Evolutionary conservation across 2,888 invertebrate genomes (phyloP), one percentile per base, ranked within the genome.

Genomic region (Epicampocera succincta): DNA sequence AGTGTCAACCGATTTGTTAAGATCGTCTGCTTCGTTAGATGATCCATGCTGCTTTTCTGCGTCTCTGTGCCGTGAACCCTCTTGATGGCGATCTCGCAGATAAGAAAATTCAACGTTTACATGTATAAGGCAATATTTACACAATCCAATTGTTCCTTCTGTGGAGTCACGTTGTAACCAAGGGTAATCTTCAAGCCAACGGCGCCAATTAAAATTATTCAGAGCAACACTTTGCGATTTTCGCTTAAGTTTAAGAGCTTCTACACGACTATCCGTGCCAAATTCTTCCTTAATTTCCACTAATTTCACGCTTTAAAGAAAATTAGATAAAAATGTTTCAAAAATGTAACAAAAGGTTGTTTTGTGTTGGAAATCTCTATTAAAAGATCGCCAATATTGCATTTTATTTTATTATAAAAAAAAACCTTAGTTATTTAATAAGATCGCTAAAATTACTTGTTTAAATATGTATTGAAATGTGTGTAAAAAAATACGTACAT

Each of bases 61-160:
- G 6, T 84, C 66, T 72, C 74, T 25, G 25, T 89, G 89, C 0
- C 84, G 85, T 3, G 83, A 83, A 17, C 84, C 76, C 19, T 80
- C 58, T 58, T 89, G 88, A 58, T 89, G 89, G 0, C 90, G 86
- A 8, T 85, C 85, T 2, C 90, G 85, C 50, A 86, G 52, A 42
- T 89, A 87, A 0, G 85, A 79, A 79, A 88, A 88, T 68, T 89
- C 89, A 0, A 88, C 87, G 33, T 88, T 87, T 79, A 89, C 83
- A 13, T 85, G 84, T 3, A 87, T 60, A 13, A 84, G 85, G 71
- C 89, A 89, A n/a, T 77, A 84, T 44, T 85, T 88, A 80, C 89
- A 89, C 9, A 74, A 58, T 0, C 90, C 89, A 11, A 85, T 72
- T 0, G 87, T 87, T 3, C 87, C 86, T 1, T 82, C 83, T 0